Conservation (phyloP, 2,113 vertebrate genomes). For the Meriones unguiculatus region DNA sequence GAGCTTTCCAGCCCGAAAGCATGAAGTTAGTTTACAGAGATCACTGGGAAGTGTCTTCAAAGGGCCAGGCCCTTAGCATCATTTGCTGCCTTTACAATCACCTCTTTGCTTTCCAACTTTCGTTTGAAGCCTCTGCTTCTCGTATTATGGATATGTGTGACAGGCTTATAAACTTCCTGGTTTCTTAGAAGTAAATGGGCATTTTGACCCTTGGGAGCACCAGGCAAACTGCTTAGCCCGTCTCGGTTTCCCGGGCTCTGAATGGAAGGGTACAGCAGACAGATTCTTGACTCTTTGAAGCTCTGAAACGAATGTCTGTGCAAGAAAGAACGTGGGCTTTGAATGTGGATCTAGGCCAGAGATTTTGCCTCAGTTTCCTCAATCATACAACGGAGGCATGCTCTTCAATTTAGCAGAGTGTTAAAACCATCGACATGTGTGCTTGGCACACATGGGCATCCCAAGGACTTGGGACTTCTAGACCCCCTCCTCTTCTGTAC, state of each 20-base stretch:
- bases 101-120: background rate
- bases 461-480: background rate
- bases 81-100: conserved; percentile 24
- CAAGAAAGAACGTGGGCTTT: background rate
- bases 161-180: background rate
- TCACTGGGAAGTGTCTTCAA: conserved; percentile 30
- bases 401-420: background rate
- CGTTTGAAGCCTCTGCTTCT: background rate
- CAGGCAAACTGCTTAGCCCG: background rate
- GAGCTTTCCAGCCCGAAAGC: background rate
- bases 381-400: background rate
- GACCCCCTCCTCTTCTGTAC: background rate
- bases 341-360: background rate
- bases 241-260: background rate
- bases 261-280: background rate
- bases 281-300: background rate
- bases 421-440: background rate
- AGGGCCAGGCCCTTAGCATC: background rate
- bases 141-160: background rate
- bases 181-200: background rate
- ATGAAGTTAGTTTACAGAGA: conserved; percentile 13
- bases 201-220: background rate
- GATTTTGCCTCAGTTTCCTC: background rate
- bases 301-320: background rate
- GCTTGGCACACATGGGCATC: background rate